phyloP scores from a whole-genome alignment of 2,113 vertebrate genomes.

The Myiagra hebetior region DNA sequence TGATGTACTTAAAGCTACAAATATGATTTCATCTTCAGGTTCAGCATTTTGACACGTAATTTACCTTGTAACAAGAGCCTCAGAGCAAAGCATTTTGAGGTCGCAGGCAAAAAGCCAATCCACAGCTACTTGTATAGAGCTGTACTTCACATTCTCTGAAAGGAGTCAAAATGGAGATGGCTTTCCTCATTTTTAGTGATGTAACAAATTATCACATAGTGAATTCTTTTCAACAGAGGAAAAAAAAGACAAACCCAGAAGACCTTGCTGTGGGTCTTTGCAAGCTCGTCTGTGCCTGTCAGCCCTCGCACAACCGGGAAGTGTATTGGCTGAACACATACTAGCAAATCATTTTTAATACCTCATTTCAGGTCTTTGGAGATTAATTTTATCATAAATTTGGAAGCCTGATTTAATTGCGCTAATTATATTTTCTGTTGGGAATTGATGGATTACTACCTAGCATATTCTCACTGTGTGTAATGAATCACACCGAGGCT shows the following conservation, averaged over 20 bases:
- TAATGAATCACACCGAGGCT: conserved; percentile 16
- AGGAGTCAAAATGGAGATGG: neutral
- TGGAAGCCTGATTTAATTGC: conserved; percentile 54
- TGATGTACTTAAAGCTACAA: neutral
- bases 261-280: neutral
- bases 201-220: neutral
- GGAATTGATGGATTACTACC: conserved; percentile 42
- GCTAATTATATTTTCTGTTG: conserved; percentile 53
- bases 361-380: conserved; percentile 32
- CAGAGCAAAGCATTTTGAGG: neutral
- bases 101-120: neutral
- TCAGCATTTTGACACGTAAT: neutral
- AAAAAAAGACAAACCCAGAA: neutral
- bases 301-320: neutral
- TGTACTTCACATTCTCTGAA: neutral
- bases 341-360: conserved; percentile 32
- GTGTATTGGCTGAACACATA: neutral
- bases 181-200: neutral
- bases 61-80: neutral
- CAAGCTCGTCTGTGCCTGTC: neutral
- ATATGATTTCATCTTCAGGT: conserved; percentile 8
- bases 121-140: neutral
- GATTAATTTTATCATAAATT: conserved; percentile 59
- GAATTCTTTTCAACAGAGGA: neutral
- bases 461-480: neutral